Base-by-base conservation (phyloP, 2,888 invertebrate species). In the Philereme vetulata region DNA sequence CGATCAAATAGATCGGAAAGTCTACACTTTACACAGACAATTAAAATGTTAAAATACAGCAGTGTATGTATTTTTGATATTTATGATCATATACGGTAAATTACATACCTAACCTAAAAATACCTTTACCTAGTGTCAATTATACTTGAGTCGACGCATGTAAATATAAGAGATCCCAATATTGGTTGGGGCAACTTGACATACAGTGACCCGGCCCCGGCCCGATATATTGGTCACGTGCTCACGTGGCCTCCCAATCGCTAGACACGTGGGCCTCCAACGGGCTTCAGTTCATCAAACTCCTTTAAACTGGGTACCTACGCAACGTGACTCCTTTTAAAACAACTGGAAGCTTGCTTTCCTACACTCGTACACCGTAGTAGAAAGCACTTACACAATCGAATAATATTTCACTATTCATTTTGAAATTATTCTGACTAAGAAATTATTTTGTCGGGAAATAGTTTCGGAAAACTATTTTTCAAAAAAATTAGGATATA, bases 271-370 rank as follows among this genome's bases (percentile, higher is more conserved):
- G 75, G 51, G 51, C 71, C 65, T 45, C 67, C 71, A 70, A 68
- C 71, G 72, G 76, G 77, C 77, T 82, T 85, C 78, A 84, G 77
- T 87, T 88, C 85, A 77, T 67, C 74, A 70, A 81, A 85, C 83
- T 80, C 79, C 83, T 88, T 80, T 75, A 80, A 78, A 76, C 69
- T 72, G 63, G 64, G 48, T 43, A 44, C 54, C 53, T 64, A 72
- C 72, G 71, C 81, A 86, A 87, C 88, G 85, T 85, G 86, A 81
- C 79, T 82, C 82, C 84, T 79, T 53, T 75, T 75, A 80, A 84
- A 81, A 71, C 75, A 75, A 75, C 80, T 78, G 68, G 66, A 80
- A 88, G 88, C 81, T 88, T 84, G 72, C 74, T 80, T 74, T 73
- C 64, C 62, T 72, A 77, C 72, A 83, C 86, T 87, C 88, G 88